Evolutionary conservation across 2,888 invertebrate species (phyloP).

Genomic region (Cephus pulcher): DNA sequence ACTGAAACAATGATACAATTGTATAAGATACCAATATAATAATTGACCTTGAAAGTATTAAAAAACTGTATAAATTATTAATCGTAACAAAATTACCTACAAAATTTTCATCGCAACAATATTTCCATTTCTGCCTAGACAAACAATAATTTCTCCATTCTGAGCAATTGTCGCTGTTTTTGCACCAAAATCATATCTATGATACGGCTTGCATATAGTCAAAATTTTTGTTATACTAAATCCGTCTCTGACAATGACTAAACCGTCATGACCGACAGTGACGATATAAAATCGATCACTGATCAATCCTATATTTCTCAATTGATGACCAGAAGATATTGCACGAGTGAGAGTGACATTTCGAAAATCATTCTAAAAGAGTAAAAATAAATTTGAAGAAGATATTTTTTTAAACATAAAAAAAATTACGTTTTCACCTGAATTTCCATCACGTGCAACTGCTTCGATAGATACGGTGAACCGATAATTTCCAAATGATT

Average conservation of each 20-base stretch:
- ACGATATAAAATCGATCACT: constrained; percentile 49
- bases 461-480: constrained; percentile 46
- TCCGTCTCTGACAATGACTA: constrained; percentile 58
- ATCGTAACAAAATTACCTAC: not conserved
- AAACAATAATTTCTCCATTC: constrained; percentile 53
- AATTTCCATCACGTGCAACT: constrained; percentile 46
- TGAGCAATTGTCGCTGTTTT: constrained; percentile 66
- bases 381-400: not conserved
- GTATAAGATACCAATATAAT: not conserved
- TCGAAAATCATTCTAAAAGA: constrained; percentile 37
- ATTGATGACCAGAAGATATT: constrained; percentile 59
- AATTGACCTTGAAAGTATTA: not conserved
- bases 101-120: constrained; percentile 43
- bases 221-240: constrained; percentile 45
- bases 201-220: constrained; percentile 61
- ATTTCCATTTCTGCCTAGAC: constrained; percentile 66
- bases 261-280: constrained; percentile 67
- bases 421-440: constrained; percentile 30
- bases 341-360: constrained; percentile 31
- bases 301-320: constrained; percentile 57
- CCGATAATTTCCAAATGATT: constrained; percentile 34
- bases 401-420: not conserved
- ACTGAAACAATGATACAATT: not conserved
- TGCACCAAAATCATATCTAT: constrained; percentile 67
- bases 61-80: not conserved